Evolutionary conservation across 2,888 invertebrate genomes (phyloP).

Genomic region (Synergus umbraculus): DNA sequence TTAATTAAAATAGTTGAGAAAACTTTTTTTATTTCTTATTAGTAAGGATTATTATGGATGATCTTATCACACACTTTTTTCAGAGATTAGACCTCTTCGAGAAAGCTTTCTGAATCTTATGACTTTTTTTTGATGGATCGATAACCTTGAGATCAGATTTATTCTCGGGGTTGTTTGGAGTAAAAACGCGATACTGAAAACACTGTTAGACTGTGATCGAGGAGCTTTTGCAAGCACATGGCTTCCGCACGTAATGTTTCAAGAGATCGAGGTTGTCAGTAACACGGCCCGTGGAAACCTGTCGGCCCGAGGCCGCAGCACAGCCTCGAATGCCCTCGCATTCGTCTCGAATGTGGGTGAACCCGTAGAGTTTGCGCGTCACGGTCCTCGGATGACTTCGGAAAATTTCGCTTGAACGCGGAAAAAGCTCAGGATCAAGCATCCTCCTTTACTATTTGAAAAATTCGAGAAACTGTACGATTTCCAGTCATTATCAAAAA

Average conservation of each 20-base stretch:
- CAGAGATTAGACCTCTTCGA: background rate
- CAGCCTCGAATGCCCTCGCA: slow-evolving; percentile 60
- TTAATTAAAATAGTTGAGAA: background rate
- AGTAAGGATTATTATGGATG: background rate
- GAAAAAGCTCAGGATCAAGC: slow-evolving; percentile 10
- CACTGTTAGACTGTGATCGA: background rate
- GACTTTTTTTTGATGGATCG: background rate
- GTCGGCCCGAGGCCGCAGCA: slow-evolving; percentile 62
- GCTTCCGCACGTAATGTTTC: slow-evolving; percentile 40
- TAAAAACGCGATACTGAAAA: background rate
- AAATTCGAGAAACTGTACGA: slow-evolving; percentile 25
- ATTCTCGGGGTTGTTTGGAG: background rate
- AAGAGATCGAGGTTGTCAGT: slow-evolving; percentile 58
- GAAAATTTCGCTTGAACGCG: slow-evolving; percentile 1
- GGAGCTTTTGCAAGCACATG: slow-evolving; percentile 51
- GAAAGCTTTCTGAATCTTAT: background rate
- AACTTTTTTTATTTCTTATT: background rate
- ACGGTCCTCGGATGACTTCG: slow-evolving; percentile 47
- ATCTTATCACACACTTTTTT: background rate
- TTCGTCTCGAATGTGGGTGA: slow-evolving; percentile 41
- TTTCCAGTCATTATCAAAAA: background rate
- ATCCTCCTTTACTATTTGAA: background rate
- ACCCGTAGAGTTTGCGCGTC: slow-evolving; percentile 45
- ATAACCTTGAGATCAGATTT: background rate
- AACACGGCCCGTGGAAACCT: slow-evolving; percentile 67